Evolutionary conservation across 1,140 invertebrate genomes (phyloP), one percentile per base, ranked within the genome.

Genomic region (Caenorhabditis inopinata): DNA sequence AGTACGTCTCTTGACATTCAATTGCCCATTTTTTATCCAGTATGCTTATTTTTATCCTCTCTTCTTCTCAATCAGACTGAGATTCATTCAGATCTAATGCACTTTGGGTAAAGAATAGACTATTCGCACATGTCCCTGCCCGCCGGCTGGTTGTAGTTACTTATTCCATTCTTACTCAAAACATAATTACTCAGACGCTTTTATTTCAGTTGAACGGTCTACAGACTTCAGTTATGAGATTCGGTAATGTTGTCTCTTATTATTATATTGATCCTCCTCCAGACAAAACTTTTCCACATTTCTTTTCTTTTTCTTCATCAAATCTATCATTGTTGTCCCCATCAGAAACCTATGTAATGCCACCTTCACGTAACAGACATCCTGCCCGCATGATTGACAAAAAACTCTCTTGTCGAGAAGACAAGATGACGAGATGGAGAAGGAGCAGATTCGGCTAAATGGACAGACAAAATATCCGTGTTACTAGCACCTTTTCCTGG

Each of bases 331-430:
- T 68, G 29, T 68, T 68, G n/a, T 18, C 9, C 25, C 58, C 58
- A 68, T 68, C 58, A 68, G 58, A 68, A 68, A 68, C 32, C 32
- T 38, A 68, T 68, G 58, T 68, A 68, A 68, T 68, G 58, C 58
- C 58, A 68, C 58, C 58, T 68, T 68, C 58, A 68, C 58, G 58
- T 68, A 68, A 68, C 58, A 68, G 35, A 68, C 58, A 68, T 68
- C 58, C 58, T 68, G 58, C n/a, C 58, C 58, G 32, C n/a, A 38
- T 68, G 58, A 68, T 68, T 68, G 58, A 68, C 58, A 68, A 68
- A 68, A 68, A 68, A 68, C 32, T 27, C 23, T 68, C 58, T 68
- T 38, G 32, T 18, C 58, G 32, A 38, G 32, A 42, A 68, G 29
- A 68, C 53, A 29, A 32, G 53, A 58, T 29, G 27, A 58, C 58